phyloP scores from a whole-genome alignment of 2,888 invertebrate species.

The Endotricha flammealis region DNA sequence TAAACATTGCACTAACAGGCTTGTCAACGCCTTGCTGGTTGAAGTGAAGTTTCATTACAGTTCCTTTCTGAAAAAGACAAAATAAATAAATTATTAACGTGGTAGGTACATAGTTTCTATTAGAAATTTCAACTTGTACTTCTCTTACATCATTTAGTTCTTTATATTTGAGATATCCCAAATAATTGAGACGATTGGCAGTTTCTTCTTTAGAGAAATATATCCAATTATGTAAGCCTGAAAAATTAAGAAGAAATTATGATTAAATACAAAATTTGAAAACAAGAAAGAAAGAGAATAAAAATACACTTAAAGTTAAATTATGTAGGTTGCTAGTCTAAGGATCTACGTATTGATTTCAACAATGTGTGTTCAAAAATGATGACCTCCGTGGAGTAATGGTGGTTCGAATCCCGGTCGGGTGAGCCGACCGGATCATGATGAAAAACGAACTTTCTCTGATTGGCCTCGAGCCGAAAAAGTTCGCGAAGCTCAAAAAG shows the following conservation, averaged over 20 bases:
- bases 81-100: background rate
- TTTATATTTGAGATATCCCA: slow-evolving; percentile 86
- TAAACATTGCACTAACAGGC: slow-evolving; percentile 86
- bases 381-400: too few species aligned
- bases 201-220: slow-evolving; percentile 88
- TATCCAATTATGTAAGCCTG: slow-evolving; percentile 94
- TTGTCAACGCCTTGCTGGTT: slow-evolving; percentile 84
- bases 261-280: background rate
- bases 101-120: background rate
- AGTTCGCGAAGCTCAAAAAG: too few species aligned
- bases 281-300: too few species aligned
- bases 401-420: too few species aligned
- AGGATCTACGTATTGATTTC: too few species aligned
- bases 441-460: too few species aligned
- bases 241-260: slow-evolving; percentile 22
- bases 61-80: slow-evolving; percentile 84
- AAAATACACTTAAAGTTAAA: too few species aligned
- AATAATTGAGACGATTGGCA: slow-evolving; percentile 84
- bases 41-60: slow-evolving; percentile 84
- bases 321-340: too few species aligned
- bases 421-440: too few species aligned
- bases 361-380: too few species aligned
- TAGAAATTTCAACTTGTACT: slow-evolving; percentile 1
- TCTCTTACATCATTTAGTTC: slow-evolving; percentile 85
- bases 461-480: too few species aligned